Base-by-base conservation (phyloP, 1,140 invertebrate species). In the Zaprionus kolodkinae region DNA sequence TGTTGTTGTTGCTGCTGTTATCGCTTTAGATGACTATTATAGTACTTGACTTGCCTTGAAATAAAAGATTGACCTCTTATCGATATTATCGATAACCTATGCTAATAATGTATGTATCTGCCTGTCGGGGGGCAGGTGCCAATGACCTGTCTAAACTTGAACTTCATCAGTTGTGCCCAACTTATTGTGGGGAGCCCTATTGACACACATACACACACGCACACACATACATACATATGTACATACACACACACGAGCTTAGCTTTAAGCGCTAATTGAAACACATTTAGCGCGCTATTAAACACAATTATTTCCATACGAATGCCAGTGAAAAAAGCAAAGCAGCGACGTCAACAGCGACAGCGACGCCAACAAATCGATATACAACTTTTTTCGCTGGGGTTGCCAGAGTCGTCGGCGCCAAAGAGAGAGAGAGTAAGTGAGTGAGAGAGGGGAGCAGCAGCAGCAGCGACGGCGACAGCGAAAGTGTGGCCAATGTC, bases 221-320 rank as follows among this genome's bases (percentile, higher is more conserved):
- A 38, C 36, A 50, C 33, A 63, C 55, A 40, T 60, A 45, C 48
- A 73, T 52, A 73, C 38, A 2, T 21, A 21, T 21, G 21, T 21
- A 74, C 27, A 72, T 27, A 43, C n/a, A 59, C 48, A 52, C 36
- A 17, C 13, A 61, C 27, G 27, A 55, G 70, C 59, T 76, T 69
- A 52, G 63, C 71, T 73, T 80, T 60, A 68, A 76, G 63, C 65
- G 83, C 83, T 88, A 88, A 88, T 88, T 88, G 79, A 89, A 84
- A 55, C 72, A 72, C 85, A 88, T 88, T 88, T 84, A 88, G 85
- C 84, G 85, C 84, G 78, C 84, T 84, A 89, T 89, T 84, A 89
- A 87, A 77, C 71, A 84, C 84, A 87, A 89, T 88, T 83, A 88
- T 88, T 72, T 57, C 72, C 76, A 87, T 87, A 79, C 66, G 55